A percentile compares a stretch with the other conserved stretches of the same genome.
Conservation (phyloP, 1,140 invertebrate genomes). For the Zaprionus tsacasi region DNA sequence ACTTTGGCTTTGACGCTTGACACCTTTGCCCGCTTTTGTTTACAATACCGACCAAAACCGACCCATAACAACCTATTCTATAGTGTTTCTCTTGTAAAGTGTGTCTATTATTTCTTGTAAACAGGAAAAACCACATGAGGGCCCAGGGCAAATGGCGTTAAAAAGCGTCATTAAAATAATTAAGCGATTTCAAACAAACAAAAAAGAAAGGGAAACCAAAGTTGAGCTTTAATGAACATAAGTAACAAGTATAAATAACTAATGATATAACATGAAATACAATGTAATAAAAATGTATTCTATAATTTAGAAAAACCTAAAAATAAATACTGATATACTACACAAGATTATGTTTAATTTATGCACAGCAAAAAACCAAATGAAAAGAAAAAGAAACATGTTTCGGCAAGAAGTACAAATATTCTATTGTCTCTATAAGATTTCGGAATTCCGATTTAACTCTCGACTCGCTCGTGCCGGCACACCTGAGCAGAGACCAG, state of each 20-base stretch:
- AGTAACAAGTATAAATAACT: neutral
- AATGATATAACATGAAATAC: neutral
- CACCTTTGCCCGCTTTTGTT: constrained; percentile 70
- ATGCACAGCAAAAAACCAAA: neutral
- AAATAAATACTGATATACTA: neutral
- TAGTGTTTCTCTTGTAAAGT: constrained; percentile 35
- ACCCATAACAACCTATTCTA: constrained; percentile 34
- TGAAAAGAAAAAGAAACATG: constrained; percentile 15
- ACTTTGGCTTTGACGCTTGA: constrained; percentile 77
- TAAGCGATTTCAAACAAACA: neutral
- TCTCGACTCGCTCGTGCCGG: constrained; percentile 66
- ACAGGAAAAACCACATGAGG: constrained; percentile 36
- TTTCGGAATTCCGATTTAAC: neutral
- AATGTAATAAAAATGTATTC: neutral
- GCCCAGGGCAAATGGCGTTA: constrained; percentile 1
- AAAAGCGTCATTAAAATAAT: constrained; percentile 13
- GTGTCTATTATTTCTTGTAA: constrained; percentile 14
- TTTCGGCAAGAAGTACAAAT: constrained; percentile 30
- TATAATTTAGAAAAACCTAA: neutral
- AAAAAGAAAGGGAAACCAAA: neutral
- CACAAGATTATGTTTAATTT: neutral
- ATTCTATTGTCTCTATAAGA: constrained; percentile 52
- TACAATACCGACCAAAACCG: constrained; percentile 49
- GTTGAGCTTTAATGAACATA: neutral
- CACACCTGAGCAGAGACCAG: constrained; percentile 65